Percentiles rank a stretch among this genome's conserved stretches.
Conservation (phyloP, 2,888 invertebrate species). For the Limnephilus marmoratus region DNA sequence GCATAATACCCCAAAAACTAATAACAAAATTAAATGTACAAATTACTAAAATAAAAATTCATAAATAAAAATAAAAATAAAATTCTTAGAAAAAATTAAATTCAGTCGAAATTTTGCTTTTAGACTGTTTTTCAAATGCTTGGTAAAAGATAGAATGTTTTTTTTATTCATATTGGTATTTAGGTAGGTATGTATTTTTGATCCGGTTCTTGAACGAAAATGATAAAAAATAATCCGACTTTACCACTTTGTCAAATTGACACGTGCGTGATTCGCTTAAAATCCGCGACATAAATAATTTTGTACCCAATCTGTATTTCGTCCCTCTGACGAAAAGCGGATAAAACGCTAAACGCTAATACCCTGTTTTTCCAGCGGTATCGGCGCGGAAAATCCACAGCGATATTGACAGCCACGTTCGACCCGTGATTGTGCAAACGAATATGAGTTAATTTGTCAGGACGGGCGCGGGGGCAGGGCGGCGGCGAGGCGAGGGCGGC, state of each 20-base stretch:
- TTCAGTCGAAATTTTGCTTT: not conserved
- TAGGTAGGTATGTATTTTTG: not conserved
- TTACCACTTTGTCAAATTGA: not conserved
- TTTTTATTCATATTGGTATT: not conserved
- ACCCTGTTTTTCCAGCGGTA: not conserved
- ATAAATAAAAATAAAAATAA: too few species aligned
- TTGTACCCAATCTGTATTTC: not conserved
- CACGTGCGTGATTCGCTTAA: not conserved
- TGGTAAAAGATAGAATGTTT: not conserved
- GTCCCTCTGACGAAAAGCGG: constrained; percentile 21
- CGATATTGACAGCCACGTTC: constrained; percentile 33
- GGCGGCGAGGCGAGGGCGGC: constrained; percentile 32
- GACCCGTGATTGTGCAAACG: constrained; percentile 53
- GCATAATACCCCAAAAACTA: too few species aligned
- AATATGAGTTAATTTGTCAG: constrained; percentile 63
- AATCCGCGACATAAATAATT: not conserved
- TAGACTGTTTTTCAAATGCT: not conserved
- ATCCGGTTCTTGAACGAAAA: not conserved
- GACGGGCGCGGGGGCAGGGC: constrained; percentile 38
- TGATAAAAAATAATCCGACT: not conserved
- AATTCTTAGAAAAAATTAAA: too few species aligned
- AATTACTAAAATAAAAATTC: too few species aligned
- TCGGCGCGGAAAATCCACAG: constrained; percentile 12
- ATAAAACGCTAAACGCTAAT: not conserved
- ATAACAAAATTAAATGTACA: too few species aligned